Conservation (phyloP, 2,797 vertebrate genomes). For the Heteromormyrus szaboi region DNA sequence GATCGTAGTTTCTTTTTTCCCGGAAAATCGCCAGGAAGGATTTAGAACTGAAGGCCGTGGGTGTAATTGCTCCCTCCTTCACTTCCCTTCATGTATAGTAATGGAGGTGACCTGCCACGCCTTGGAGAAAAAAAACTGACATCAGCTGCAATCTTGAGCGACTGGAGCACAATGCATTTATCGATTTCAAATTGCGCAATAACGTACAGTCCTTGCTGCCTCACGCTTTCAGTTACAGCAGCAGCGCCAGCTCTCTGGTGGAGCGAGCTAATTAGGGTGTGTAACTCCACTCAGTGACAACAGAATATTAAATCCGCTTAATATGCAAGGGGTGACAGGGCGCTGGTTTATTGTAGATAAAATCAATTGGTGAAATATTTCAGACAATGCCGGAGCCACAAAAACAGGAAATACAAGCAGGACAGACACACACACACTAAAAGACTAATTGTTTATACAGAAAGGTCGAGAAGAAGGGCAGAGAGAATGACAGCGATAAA, state of each 20-base stretch:
- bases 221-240: neutral
- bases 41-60: neutral
- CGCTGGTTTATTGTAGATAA: neutral
- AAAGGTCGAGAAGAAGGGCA: neutral
- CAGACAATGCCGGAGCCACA: neutral
- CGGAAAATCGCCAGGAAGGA: neutral
- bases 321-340: neutral
- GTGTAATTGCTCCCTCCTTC: neutral
- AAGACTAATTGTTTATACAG: neutral
- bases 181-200: neutral
- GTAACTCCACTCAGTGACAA: slow-evolving; percentile 26
- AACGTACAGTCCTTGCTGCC: neutral
- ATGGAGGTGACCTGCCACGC: neutral
- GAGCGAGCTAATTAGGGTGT: slow-evolving; percentile 8
- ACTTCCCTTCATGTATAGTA: neutral
- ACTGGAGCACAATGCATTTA: neutral
- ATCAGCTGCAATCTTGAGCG: neutral
- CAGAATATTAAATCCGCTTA: slow-evolving; percentile 13
- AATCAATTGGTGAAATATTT: neutral
- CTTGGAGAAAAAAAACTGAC: neutral
- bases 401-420: neutral
- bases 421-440: neutral
- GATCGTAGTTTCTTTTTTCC: neutral
- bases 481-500: neutral
- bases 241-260: neutral